phyloP scores from a whole-genome alignment of 2,113 vertebrate species.

The Casuarius casuarius region DNA sequence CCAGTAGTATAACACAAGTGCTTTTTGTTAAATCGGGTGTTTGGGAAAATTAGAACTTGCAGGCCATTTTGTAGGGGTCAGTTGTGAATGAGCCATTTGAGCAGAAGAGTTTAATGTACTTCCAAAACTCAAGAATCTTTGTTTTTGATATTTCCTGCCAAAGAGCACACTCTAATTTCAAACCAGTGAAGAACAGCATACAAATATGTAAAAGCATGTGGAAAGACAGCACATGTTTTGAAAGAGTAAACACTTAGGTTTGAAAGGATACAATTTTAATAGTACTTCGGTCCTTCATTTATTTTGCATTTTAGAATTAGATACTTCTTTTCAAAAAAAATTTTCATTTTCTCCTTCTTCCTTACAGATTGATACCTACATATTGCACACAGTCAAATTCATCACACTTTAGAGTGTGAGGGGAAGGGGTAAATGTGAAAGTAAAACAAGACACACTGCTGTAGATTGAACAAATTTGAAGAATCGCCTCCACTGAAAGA shows the following conservation, averaged over 20 bases:
- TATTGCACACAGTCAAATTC: background rate
- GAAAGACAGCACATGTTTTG: background rate
- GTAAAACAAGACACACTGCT: background rate
- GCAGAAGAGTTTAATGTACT: background rate
- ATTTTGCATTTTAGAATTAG: background rate
- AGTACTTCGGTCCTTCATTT: background rate
- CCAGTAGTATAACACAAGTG: background rate
- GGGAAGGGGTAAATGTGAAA: background rate
- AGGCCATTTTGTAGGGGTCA: background rate
- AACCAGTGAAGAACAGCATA: background rate
- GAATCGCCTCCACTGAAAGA: conserved; percentile 63
- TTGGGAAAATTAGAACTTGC: background rate
- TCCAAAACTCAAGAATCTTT: background rate
- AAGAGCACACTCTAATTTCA: background rate
- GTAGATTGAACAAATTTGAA: conserved; percentile 3
- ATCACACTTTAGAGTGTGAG: background rate
- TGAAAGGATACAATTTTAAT: background rate
- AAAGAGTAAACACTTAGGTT: background rate
- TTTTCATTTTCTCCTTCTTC: background rate
- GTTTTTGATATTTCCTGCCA: background rate
- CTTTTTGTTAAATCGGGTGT: background rate
- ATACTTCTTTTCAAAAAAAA: background rate
- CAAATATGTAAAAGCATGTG: background rate
- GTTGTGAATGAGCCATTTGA: background rate
- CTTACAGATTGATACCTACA: background rate